Conservation (phyloP, 2,888 invertebrate genomes). For the Parnassius orleans region DNA sequence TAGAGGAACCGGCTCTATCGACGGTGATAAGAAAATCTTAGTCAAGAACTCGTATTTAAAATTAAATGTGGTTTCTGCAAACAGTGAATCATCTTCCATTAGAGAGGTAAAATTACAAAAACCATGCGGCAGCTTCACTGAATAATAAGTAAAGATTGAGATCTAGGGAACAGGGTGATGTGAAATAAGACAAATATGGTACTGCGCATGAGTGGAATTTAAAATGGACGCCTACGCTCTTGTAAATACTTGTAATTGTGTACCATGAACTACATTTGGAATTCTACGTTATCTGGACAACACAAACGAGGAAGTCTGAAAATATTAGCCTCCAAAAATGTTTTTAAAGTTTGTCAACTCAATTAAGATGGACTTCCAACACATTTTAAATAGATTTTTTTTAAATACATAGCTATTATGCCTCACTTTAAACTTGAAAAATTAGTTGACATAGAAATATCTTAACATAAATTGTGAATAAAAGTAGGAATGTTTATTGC, state of each 20-base stretch:
- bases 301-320: too few relatives aligned
- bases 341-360: too few relatives aligned
- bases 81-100: slow-evolving; percentile 26
- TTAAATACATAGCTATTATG: too few relatives aligned
- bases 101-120: slow-evolving; percentile 42
- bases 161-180: slow-evolving; percentile 69
- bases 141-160: slow-evolving; percentile 71
- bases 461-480: too few relatives aligned
- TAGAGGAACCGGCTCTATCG: slow-evolving; percentile 12
- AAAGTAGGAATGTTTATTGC: too few relatives aligned
- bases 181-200: slow-evolving; percentile 76
- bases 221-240: slow-evolving; percentile 54
- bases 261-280: slow-evolving; percentile 52
- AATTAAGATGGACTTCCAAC: too few relatives aligned
- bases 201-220: slow-evolving; percentile 62
- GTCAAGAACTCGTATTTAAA: slow-evolving; percentile 21
- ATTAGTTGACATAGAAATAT: too few relatives aligned
- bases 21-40: neutral
- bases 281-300: slow-evolving; percentile 34
- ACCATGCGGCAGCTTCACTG: slow-evolving; percentile 52
- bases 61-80: slow-evolving; percentile 24
- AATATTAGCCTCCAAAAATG: too few relatives aligned
- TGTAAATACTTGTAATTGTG: slow-evolving; percentile 37
- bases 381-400: too few relatives aligned
- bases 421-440: too few relatives aligned